A percentile compares a stretch with the other conserved stretches of the same genome.
Evolutionary conservation across 2,797 vertebrate species (phyloP).

Genomic region (Acestrorhynchus altus): DNA sequence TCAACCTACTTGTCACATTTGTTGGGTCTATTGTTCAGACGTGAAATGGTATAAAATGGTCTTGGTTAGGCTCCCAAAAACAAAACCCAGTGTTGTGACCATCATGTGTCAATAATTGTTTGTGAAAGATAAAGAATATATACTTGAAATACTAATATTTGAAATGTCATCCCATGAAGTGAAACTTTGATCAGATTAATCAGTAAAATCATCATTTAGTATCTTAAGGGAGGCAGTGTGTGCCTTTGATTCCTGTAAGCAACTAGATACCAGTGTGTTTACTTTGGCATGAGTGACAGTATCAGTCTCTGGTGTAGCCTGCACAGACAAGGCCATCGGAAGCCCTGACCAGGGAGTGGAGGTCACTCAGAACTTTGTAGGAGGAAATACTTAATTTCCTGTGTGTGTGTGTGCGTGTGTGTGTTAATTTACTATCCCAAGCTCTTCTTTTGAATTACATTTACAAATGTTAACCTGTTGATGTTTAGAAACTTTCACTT

Average conservation of each 20-base stretch:
- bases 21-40: no score
- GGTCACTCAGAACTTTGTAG: conserved; percentile 65
- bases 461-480: conserved; percentile 48
- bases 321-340: conserved; percentile 63
- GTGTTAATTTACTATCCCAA: conserved; percentile 49
- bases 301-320: conserved; percentile 58
- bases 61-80: not conserved
- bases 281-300: conserved; percentile 61
- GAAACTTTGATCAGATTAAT: not conserved
- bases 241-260: conserved; percentile 50
- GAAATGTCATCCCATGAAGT: not conserved
- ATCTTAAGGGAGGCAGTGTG: not conserved
- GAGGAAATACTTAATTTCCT: conserved; percentile 80
- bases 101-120: not conserved
- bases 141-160: not conserved
- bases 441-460: conserved; percentile 21
- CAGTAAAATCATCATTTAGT: no score
- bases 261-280: conserved; percentile 57
- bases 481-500: conserved; percentile 43
- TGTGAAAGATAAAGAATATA: not conserved
- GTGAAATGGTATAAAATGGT: not conserved
- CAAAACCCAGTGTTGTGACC: not conserved
- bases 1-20: not conserved
- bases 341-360: conserved; percentile 63
- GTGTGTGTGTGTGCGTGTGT: conserved; percentile 50